Percentiles rank a stretch among this genome's conserved stretches.
phyloP scores from a whole-genome alignment of 2,113 vertebrate genomes.

The Xyrauchen texanus region DNA sequence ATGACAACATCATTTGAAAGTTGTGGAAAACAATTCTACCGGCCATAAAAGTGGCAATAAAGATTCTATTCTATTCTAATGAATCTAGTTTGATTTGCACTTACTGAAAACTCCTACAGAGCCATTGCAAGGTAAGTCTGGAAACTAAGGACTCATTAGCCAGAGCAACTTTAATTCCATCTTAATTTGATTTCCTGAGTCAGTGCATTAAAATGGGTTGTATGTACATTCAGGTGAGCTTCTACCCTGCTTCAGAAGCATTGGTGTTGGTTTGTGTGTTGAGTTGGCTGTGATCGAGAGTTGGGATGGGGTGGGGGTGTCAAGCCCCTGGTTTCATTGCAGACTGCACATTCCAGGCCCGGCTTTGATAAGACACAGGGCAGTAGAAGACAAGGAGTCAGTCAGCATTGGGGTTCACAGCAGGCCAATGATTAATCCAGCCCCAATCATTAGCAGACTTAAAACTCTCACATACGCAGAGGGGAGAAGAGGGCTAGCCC shows the following conservation, averaged over 20 bases:
- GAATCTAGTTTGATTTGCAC: no score
- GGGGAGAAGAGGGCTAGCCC: conserved; percentile 2
- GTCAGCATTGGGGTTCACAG: conserved; percentile 51
- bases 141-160: neutral
- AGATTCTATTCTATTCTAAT: no score
- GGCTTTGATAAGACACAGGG: conserved; percentile 57
- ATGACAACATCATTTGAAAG: no score
- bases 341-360: conserved; percentile 53
- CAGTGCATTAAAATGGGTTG: neutral
- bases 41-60: no score
- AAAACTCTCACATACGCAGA: neutral
- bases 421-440: conserved; percentile 56
- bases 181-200: neutral
- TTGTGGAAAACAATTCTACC: no score
- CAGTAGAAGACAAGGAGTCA: conserved; percentile 53
- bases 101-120: neutral
- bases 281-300: conserved; percentile 4
- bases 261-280: conserved; percentile 16
- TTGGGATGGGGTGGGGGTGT: conserved; percentile 10
- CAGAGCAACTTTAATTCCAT: neutral
- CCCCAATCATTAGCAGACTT: conserved; percentile 46
- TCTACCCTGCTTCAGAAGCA: neutral
- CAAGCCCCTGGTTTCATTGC: conserved; percentile 33
- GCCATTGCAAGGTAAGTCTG: neutral
- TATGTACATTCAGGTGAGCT: conserved; percentile 5